phyloP scores from a whole-genome alignment of 2,113 vertebrate species.

The Athene cunicularia region DNA sequence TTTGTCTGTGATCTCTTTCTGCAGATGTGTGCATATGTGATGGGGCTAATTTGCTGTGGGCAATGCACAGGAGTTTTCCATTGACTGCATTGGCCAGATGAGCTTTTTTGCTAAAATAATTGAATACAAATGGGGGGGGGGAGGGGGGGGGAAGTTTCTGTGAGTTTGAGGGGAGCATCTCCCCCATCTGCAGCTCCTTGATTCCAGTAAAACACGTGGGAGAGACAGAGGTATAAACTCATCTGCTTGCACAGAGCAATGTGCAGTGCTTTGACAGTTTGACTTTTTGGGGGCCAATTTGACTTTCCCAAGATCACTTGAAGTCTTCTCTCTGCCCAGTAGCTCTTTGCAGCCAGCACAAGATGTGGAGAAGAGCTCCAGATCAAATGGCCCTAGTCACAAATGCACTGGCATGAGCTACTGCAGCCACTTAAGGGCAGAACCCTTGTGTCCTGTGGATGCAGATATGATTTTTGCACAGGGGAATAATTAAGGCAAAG shows the following conservation, averaged over 20 bases:
- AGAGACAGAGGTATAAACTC: not conserved
- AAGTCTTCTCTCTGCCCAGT: not conserved
- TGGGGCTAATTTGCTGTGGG: not conserved
- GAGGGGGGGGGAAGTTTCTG: not conserved
- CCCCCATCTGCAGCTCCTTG: not conserved
- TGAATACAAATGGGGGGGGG: rapidly evolving
- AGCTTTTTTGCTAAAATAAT: not conserved
- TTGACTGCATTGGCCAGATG: not conserved
- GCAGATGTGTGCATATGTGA: not conserved
- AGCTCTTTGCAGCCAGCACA: not conserved
- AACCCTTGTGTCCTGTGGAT: not conserved
- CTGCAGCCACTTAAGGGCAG: not conserved
- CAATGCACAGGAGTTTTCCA: not conserved
- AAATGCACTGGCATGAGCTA: not conserved
- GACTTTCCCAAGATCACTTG: not conserved
- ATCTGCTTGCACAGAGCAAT: not conserved
- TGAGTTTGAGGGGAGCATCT: not conserved
- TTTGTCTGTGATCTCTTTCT: not conserved
- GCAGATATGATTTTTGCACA: not conserved
- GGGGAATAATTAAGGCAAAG: not conserved
- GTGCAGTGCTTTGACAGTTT: rapidly evolving
- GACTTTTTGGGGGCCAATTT: not conserved
- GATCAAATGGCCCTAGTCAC: not conserved
- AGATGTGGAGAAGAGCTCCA: not conserved
- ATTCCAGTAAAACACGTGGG: not conserved